Conservation (phyloP, 1,140 invertebrate species). For the Drosophila asahinai region DNA sequence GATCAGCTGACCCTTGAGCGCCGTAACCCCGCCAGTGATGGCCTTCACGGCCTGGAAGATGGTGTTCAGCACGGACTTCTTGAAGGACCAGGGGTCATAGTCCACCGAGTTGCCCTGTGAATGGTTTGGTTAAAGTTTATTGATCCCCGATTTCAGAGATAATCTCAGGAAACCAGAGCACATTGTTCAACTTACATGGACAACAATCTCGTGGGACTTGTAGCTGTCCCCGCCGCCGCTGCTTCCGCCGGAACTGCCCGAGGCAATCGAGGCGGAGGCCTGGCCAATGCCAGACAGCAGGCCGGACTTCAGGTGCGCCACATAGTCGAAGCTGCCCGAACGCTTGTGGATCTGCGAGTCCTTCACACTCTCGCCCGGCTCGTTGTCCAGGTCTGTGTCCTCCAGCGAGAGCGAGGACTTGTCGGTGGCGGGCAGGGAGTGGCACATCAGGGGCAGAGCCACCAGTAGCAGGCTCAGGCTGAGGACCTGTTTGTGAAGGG, state of each 20-base stretch:
- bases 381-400: constrained; percentile 75
- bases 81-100: constrained; percentile 91
- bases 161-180: background rate
- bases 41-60: constrained; percentile 93
- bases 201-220: constrained; percentile 83
- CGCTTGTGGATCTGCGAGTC: constrained; percentile 81
- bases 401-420: constrained; percentile 71
- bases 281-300: constrained; percentile 87
- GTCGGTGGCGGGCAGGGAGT: constrained; percentile 67
- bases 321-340: constrained; percentile 85
- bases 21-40: constrained; percentile 93
- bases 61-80: constrained; percentile 92
- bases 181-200: constrained; percentile 77
- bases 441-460: constrained; percentile 63
- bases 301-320: constrained; percentile 85
- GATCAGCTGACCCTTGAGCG: constrained; percentile 93
- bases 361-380: constrained; percentile 74
- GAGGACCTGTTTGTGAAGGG: constrained; percentile 30
- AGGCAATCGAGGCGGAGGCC: constrained; percentile 86
- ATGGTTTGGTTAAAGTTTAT: background rate
- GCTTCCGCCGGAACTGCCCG: constrained; percentile 87
- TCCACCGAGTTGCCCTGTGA: constrained; percentile 85
- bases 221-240: constrained; percentile 85
- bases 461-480: constrained; percentile 59
- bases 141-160: background rate